Percentiles rank a stretch among this genome's conserved stretches.
phyloP scores from a whole-genome alignment of 2,888 invertebrate genomes.

The Sceliomorpha sp. region DNA sequence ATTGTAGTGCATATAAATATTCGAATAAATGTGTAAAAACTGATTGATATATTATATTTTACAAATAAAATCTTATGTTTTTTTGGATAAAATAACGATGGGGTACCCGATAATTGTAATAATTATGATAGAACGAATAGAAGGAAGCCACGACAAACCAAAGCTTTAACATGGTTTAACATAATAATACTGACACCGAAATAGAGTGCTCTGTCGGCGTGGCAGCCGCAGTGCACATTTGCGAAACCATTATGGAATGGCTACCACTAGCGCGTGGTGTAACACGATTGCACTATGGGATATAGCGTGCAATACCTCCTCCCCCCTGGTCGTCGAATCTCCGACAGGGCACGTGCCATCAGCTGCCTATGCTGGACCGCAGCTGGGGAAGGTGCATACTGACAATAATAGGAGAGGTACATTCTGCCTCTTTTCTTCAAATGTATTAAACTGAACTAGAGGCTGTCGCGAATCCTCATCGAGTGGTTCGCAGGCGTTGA shows the following conservation, averaged over 20 bases:
- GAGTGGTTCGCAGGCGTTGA: neutral
- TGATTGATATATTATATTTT: too few relatives aligned
- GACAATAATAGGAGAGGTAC: slow-evolving; percentile 44
- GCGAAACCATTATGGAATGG: slow-evolving; percentile 63
- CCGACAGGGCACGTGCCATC: slow-evolving; percentile 78
- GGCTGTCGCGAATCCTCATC: neutral
- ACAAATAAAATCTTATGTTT: too few relatives aligned
- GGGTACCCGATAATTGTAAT: too few relatives aligned
- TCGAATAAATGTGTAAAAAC: too few relatives aligned
- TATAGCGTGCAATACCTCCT: slow-evolving; percentile 66
- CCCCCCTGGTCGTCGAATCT: slow-evolving; percentile 65
- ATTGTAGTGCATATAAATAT: too few relatives aligned
- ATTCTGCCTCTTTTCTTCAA: slow-evolving; percentile 28
- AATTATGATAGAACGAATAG: too few relatives aligned
- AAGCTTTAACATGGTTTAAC: too few relatives aligned
- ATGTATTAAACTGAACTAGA: slow-evolving; percentile 2
- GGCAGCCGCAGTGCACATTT: slow-evolving; percentile 21
- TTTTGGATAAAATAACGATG: too few relatives aligned
- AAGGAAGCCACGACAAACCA: too few relatives aligned
- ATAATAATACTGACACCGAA: too few relatives aligned
- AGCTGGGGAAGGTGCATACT: slow-evolving; percentile 69
- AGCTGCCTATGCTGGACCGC: slow-evolving; percentile 75
- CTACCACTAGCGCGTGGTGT: slow-evolving; percentile 58
- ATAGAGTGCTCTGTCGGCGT: too few relatives aligned
- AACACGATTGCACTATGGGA: slow-evolving; percentile 65